A percentile compares a stretch with the other conserved stretches of the same genome.
Evolutionary conservation across 2,113 vertebrate species (phyloP).

Genomic region (Connochaetes taurinus): DNA sequence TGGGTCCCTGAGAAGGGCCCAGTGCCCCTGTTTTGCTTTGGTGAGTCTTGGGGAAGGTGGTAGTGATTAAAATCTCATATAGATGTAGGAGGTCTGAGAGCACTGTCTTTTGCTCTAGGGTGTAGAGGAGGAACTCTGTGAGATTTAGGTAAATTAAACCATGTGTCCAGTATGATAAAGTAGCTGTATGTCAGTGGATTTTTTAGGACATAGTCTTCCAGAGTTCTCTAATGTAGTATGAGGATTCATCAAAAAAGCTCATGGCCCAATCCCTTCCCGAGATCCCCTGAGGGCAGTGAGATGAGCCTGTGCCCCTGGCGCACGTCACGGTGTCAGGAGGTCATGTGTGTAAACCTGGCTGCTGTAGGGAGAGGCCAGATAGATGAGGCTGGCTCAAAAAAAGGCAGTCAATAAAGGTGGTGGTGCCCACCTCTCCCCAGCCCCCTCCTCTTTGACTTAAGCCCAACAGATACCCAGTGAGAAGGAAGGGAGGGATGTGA

Average conservation of each 20-base stretch:
- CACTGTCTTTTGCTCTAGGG: not conserved
- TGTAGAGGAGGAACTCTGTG: not conserved
- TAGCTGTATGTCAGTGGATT: not conserved
- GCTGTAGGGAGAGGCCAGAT: not conserved
- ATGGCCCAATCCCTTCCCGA: rapidly evolving
- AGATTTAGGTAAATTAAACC: not conserved
- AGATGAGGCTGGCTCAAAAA: not conserved
- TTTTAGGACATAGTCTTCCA: not conserved
- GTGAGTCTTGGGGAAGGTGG: not conserved
- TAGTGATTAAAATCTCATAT: not conserved
- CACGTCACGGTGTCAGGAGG: not conserved
- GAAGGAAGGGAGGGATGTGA: not conserved
- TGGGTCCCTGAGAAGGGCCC: not conserved
- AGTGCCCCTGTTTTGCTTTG: not conserved
- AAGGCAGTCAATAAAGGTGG: not conserved
- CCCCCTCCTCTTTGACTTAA: not conserved
- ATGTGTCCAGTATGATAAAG: not conserved
- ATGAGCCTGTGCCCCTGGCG: rapidly evolving
- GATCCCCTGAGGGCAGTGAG: not conserved
- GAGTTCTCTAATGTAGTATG: not conserved
- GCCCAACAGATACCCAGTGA: not conserved
- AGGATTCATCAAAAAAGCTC: not conserved
- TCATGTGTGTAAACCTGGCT: not conserved
- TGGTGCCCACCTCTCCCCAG: not conserved
- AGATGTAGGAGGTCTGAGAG: not conserved